Base-by-base conservation (phyloP, 2,113 vertebrate species). In the Xyliphius kryptos region DNA sequence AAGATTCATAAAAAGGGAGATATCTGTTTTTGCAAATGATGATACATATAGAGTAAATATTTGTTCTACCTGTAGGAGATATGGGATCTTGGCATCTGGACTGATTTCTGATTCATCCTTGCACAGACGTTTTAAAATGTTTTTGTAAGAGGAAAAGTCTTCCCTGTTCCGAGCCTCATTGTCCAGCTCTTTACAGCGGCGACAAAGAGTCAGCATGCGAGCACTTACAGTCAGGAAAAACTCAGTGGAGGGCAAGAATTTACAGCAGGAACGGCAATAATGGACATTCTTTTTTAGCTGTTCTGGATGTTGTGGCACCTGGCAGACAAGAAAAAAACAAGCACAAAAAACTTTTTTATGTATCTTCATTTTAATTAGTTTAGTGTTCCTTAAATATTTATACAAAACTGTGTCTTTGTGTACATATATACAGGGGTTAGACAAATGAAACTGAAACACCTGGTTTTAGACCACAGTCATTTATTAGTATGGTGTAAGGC, bases 261-360 rank as follows among this genome's bases (percentile, higher is more conserved):
- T 82, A 48, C 81, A 74, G 0, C 96, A 99, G 63, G 86, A 71
- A 0, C 52, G 74, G 71, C 96, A 99, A 37, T 89, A 86, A 74
- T 90, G 75, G 67, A 89, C 60, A 9, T 89, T 83, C 50, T 84
- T 91, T 56, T 79, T 88, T 73, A 91, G 81, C 36, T 86, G 74
- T 37, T 86, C 46, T 14, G 89, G 82, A 55, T 92, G 86, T 70
- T 85, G 86, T 26, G 91, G 90, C 57, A 91, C 87, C 93, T 97
- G 56, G 2, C 1, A 15, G n/a, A 22, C 10, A 46, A 41, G n/a
- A n/a, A n/a, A n/a, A n/a, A n/a, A n/a, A n/a, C n/a, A n/a, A n/a
- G n/a, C n/a, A n/a, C n/a, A n/a, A n/a, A n/a, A n/a, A n/a, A n/a
- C n/a, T n/a, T n/a, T n/a, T n/a, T n/a, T n/a, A n/a, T n/a, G n/a